Conservation (phyloP, 2,888 invertebrate genomes). For the Coelopa pilipes region DNA sequence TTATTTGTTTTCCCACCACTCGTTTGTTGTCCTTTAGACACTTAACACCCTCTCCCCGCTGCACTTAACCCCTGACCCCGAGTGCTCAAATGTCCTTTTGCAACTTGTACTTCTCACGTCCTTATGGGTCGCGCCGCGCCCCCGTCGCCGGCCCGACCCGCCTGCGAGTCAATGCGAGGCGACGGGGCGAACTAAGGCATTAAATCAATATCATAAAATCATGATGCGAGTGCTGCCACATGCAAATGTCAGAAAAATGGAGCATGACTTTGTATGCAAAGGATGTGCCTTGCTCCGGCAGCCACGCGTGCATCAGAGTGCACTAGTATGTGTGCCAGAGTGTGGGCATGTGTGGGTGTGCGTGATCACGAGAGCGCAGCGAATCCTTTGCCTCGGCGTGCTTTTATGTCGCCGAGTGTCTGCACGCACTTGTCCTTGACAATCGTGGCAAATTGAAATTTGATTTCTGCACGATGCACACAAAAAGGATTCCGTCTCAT, state of each 20-base stretch:
- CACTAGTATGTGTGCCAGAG: not conserved
- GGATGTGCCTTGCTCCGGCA: too few species aligned
- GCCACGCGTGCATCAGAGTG: not conserved
- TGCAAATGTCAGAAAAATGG: conserved; percentile 4
- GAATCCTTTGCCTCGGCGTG: too few species aligned
- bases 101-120: too few species aligned
- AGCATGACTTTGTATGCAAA: conserved; percentile 17
- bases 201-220: conserved; percentile 12
- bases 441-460: not conserved
- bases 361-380: not conserved
- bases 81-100: too few species aligned
- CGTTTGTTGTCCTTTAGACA: not conserved
- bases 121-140: not conserved
- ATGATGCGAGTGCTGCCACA: not conserved
- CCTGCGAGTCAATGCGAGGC: not conserved
- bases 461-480: not conserved
- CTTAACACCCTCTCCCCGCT: not conserved
- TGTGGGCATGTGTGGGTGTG: not conserved
- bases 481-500: not conserved
- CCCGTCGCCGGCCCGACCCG: not conserved
- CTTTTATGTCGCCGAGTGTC: not conserved
- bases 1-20: not conserved
- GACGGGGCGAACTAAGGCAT: not conserved
- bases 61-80: not conserved
- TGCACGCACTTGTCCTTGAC: conserved; percentile 28